Base-by-base conservation (phyloP, 2,888 invertebrate genomes). In the Uropetala carovei region DNA sequence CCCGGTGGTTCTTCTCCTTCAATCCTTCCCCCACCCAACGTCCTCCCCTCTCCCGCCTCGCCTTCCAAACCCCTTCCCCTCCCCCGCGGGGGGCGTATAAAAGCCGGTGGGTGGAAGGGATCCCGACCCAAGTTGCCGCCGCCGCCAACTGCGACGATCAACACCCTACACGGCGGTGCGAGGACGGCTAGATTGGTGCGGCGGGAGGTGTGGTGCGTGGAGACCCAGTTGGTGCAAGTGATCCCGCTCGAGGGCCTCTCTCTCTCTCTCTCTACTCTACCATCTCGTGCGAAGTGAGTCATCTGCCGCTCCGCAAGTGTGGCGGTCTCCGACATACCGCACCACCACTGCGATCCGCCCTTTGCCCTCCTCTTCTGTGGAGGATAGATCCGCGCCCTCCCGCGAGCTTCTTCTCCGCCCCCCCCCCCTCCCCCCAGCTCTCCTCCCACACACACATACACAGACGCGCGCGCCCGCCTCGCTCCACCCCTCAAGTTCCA, bases 81-180 rank as follows among this genome's bases (percentile, higher is more conserved):
- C 43, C 89, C 64, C 89, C 56, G 89, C 64, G 89, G 89, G 89
- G 89, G 89, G 43, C 89, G 89, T 89, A 89, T 89, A 89, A 89
- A 89, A 89, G 89, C 64, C 64, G 64, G 89, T 89, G 89, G 89
- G 89, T 89, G 89, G 89, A 64, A 89, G 68, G 68, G 89, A 89
- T 89, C 89, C 89, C 89, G 89, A 89, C 64, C 89, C 89, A 89
- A 89, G 89, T 89, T 89, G 64, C 89, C 89, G 60, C 43, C 89
- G 60, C 89, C 89, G 43, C 89, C 89, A 43, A 68, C 86, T 86
- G 85, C 85, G 85, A 86, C 89, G 89, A 64, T 89, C 89, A 89
- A 89, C 89, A 89, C 60, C 60, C 86, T 59, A 64, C 89, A 68
- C 64, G 89, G 89, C 89, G 86, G 60, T 60, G 60, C 27, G 68